A percentile compares a stretch with the other conserved stretches of the same genome.
These are phyloP conservation scores for Dorcus hopei DNA, from an alignment of 2,888 invertebrate genomes.

Conservation along the genomic window DNA sequence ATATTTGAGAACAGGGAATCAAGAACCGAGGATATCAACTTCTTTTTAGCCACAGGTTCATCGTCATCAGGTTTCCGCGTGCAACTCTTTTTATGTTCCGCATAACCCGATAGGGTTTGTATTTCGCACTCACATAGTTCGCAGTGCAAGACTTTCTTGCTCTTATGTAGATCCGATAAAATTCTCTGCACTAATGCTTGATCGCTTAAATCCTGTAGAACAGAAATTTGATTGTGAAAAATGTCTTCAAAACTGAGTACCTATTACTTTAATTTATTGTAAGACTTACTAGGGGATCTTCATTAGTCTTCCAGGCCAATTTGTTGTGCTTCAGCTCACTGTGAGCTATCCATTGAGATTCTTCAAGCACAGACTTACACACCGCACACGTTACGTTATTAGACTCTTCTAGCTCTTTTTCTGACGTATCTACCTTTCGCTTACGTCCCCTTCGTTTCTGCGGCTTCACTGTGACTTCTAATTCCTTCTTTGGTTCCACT, in stretches of 20 bases:
- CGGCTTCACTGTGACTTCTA: too few relatives aligned
- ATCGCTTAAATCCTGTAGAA: constrained; percentile 55
- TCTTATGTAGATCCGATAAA: constrained; percentile 49
- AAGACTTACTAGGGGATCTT: constrained; percentile 52
- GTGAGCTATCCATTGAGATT: constrained; percentile 53
- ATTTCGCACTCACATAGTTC: constrained; percentile 50
- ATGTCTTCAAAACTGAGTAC: neutral
- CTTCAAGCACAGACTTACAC: constrained; percentile 47
- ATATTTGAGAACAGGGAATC: neutral
- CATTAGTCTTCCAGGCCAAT: constrained; percentile 57
- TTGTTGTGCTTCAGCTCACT: constrained; percentile 53
- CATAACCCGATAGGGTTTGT: constrained; percentile 53
- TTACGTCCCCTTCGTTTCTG: neutral
- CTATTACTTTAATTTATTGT: neutral
- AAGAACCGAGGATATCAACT: neutral
- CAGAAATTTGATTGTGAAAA: neutral
- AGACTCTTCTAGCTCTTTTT: neutral
- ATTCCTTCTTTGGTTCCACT: too few relatives aligned
- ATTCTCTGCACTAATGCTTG: constrained; percentile 49
- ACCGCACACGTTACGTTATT: constrained; percentile 45
- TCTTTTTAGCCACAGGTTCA: neutral
- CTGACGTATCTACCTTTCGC: neutral
- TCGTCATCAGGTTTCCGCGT: neutral
- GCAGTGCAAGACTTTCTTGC: constrained; percentile 52
- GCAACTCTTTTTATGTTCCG: neutral